These are phyloP conservation scores for Plutomurus gul DNA, from an alignment of 1,140 invertebrate genomes.

Conservation along the genomic window DNA sequence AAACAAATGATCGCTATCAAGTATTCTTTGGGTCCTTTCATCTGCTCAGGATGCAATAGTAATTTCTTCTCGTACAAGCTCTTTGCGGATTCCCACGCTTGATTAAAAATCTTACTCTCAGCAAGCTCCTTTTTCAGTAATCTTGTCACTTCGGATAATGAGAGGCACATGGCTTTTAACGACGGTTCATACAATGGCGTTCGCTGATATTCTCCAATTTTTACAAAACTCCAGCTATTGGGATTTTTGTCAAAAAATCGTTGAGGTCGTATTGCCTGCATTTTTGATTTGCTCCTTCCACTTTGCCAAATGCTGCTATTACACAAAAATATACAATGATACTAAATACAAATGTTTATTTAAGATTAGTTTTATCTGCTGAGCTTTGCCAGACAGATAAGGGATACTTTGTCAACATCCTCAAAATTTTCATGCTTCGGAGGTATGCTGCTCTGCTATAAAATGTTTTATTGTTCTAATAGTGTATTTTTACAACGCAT, in stretches of 20 bases:
- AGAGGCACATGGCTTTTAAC: slow-evolving; percentile 21
- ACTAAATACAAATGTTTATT: too few relatives aligned
- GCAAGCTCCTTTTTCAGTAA: background rate
- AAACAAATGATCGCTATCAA: slow-evolving; percentile 31
- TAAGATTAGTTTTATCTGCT: too few relatives aligned
- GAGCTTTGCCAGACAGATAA: too few relatives aligned
- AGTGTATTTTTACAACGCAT: too few relatives aligned
- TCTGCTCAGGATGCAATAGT: background rate
- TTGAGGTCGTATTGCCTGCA: background rate
- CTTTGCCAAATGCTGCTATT: too few relatives aligned
- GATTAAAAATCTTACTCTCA: background rate
- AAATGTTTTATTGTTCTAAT: too few relatives aligned
- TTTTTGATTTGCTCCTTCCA: too few relatives aligned
- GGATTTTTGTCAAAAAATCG: slow-evolving; percentile 20
- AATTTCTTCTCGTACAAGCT: slow-evolving; percentile 20
- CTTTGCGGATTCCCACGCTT: background rate
- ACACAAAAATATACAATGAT: too few relatives aligned
- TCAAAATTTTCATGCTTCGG: too few relatives aligned
- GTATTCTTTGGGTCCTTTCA: slow-evolving; percentile 30
- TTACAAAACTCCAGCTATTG: background rate
- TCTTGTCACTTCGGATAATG: slow-evolving; percentile 15
- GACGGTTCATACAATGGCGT: slow-evolving; percentile 32
- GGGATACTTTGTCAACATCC: too few relatives aligned
- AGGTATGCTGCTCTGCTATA: too few relatives aligned
- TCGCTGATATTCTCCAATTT: background rate